Evolutionary conservation across 2,888 invertebrate genomes (phyloP).

Genomic region (Dermolepida albohirtum): DNA sequence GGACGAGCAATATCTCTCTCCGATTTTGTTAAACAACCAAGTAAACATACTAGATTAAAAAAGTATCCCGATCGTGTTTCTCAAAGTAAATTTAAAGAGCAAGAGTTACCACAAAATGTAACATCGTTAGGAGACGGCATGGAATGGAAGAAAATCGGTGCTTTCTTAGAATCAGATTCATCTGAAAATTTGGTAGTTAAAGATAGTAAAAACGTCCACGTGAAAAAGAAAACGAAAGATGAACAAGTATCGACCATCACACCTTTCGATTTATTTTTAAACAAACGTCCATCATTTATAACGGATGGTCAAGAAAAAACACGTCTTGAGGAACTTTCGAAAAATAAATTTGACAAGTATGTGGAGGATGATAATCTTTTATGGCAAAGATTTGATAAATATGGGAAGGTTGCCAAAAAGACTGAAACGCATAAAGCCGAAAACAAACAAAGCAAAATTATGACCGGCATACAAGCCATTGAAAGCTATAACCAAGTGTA

Average conservation of each 20-base stretch:
- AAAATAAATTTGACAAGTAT: not conserved
- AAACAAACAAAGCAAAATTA: slow-evolving; percentile 21
- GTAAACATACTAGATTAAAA: not conserved
- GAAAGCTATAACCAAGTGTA: slow-evolving; percentile 31
- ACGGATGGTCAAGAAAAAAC: not conserved
- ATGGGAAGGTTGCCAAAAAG: not conserved
- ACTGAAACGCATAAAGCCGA: slow-evolving; percentile 1
- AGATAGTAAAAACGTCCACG: not conserved
- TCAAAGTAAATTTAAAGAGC: not conserved
- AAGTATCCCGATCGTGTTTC: not conserved
- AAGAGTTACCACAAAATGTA: too few species aligned
- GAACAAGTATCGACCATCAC: slow-evolving; percentile 21
- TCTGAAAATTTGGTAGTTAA: not conserved
- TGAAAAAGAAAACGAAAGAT: slow-evolving; percentile 9
- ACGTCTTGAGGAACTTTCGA: not conserved
- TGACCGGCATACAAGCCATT: slow-evolving; percentile 27
- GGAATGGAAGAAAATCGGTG: slow-evolving; percentile 18
- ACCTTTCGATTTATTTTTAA: slow-evolving; percentile 25
- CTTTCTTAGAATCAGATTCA: slow-evolving; percentile 10
- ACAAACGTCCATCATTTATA: not conserved
- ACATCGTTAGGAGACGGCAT: not conserved
- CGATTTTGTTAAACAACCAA: not conserved
- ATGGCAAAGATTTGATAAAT: slow-evolving; percentile 25
- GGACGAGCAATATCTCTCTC: slow-evolving; percentile 1
- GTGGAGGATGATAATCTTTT: not conserved